These are phyloP conservation scores for Macropis europaea DNA, from an alignment of 2,888 invertebrate genomes.

Conservation along the genomic window DNA sequence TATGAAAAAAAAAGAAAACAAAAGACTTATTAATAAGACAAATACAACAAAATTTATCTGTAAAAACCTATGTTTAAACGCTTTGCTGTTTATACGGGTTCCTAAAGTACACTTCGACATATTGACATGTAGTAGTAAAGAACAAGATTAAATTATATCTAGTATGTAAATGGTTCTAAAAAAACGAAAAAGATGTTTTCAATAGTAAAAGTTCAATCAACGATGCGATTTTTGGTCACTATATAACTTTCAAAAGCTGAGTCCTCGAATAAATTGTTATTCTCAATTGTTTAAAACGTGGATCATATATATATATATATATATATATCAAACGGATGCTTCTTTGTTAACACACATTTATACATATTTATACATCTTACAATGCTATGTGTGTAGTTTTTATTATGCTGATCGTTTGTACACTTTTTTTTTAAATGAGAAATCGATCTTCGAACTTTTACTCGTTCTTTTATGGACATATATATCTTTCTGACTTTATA, in stretches of 20 bases:
- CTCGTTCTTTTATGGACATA: not conserved
- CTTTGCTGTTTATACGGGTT: not conserved
- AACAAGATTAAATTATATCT: conserved; percentile 32
- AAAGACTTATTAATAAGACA: not conserved
- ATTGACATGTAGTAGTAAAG: conserved; percentile 18
- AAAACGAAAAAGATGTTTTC: not conserved
- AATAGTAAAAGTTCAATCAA: conserved; percentile 5
- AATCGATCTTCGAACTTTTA: conserved; percentile 5
- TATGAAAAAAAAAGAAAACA: conserved; percentile 22
- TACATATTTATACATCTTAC: conserved; percentile 31
- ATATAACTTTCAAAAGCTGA: not conserved
- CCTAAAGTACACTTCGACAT: not conserved
- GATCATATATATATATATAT: not conserved
- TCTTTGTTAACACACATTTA: conserved; percentile 6
- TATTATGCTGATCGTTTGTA: conserved; percentile 44
- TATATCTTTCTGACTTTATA: conserved; percentile 4
- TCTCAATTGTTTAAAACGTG: not conserved
- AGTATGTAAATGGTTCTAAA: conserved; percentile 19
- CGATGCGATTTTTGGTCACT: not conserved
- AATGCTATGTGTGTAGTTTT: conserved; percentile 3
- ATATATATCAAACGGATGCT: conserved; percentile 8
- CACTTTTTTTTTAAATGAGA: conserved; percentile 12
- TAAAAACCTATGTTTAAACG: conserved; percentile 15
- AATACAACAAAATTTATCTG: conserved; percentile 27
- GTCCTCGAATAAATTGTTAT: not conserved